phyloP scores from a whole-genome alignment of 2,113 vertebrate species.

The Corvus moneduloides region DNA sequence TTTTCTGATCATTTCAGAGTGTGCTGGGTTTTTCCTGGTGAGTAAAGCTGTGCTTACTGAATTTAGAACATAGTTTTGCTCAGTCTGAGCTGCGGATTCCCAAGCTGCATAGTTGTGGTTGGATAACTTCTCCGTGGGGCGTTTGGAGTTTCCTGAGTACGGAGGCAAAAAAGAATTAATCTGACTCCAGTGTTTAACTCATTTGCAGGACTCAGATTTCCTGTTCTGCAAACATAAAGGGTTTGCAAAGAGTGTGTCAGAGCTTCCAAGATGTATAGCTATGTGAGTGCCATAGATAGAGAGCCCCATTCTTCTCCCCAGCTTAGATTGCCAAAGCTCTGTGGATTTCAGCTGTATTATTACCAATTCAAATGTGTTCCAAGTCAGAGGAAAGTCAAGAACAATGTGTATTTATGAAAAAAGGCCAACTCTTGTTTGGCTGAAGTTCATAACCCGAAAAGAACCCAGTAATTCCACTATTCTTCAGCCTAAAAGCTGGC shows the following conservation, averaged over 20 bases:
- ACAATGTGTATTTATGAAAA: slow-evolving; percentile 60
- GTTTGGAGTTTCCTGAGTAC: slow-evolving; percentile 1
- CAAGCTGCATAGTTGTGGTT: neutral
- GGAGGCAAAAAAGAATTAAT: slow-evolving; percentile 14
- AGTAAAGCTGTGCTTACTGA: slow-evolving; percentile 24
- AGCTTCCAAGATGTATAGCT: slow-evolving; percentile 33
- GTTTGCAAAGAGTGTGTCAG: neutral
- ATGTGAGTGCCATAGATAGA: slow-evolving; percentile 19
- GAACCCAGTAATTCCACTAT: slow-evolving; percentile 24
- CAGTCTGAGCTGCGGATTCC: slow-evolving; percentile 5
- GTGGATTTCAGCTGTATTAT: slow-evolving; percentile 53
- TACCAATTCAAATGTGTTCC: slow-evolving; percentile 44
- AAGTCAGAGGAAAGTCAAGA: slow-evolving; percentile 48
- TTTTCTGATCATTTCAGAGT: neutral
- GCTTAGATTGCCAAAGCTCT: slow-evolving; percentile 26
- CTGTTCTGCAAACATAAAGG: slow-evolving; percentile 19
- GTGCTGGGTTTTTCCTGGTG: neutral
- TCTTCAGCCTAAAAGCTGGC: neutral
- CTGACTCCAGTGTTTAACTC: slow-evolving; percentile 12
- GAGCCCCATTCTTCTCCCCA: neutral
- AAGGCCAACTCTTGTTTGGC: slow-evolving; percentile 46
- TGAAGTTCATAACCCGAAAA: slow-evolving; percentile 52
- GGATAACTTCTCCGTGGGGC: neutral
- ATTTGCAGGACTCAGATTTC: slow-evolving; percentile 43
- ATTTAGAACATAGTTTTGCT: slow-evolving; percentile 3